A percentile compares a stretch with the other conserved stretches of the same genome.
Evolutionary conservation across 2,113 vertebrate species (phyloP).

Genomic region (Lanius ludovicianus): DNA sequence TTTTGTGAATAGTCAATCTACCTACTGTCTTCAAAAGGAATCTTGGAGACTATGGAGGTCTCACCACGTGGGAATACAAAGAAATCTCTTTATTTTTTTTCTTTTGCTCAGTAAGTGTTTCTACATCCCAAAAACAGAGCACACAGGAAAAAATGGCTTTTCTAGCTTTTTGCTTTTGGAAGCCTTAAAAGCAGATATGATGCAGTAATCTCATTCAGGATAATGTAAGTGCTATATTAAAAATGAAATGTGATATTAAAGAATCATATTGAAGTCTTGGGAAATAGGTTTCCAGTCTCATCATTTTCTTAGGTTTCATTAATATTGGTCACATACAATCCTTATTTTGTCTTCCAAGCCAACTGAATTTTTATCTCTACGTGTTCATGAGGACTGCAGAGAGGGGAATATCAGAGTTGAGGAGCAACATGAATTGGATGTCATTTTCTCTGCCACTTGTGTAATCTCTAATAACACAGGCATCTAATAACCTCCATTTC

Average conservation of each 20-base stretch:
- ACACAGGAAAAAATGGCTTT: not conserved
- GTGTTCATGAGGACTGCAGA: not conserved
- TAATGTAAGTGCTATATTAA: not conserved
- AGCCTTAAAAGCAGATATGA: not conserved
- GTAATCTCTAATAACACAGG: slow-evolving; percentile 27
- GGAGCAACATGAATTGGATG: not conserved
- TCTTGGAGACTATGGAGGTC: not conserved
- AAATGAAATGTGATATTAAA: not conserved
- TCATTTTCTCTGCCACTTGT: slow-evolving; percentile 10
- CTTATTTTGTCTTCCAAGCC: not conserved
- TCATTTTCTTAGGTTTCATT: not conserved
- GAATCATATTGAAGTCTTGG: not conserved
- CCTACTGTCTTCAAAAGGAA: not conserved
- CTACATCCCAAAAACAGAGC: not conserved
- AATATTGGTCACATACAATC: not conserved
- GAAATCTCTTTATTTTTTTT: not conserved
- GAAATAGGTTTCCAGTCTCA: not conserved
- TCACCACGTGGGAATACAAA: not conserved
- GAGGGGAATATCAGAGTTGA: not conserved
- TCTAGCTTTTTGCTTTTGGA: not conserved
- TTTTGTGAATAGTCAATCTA: not conserved
- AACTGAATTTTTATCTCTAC: not conserved
- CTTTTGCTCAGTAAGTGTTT: not conserved
- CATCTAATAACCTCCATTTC: not conserved
- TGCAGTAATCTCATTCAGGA: not conserved